Evolutionary conservation across 2,888 invertebrate species (phyloP).

Genomic region (Iselma pallidipennis): DNA sequence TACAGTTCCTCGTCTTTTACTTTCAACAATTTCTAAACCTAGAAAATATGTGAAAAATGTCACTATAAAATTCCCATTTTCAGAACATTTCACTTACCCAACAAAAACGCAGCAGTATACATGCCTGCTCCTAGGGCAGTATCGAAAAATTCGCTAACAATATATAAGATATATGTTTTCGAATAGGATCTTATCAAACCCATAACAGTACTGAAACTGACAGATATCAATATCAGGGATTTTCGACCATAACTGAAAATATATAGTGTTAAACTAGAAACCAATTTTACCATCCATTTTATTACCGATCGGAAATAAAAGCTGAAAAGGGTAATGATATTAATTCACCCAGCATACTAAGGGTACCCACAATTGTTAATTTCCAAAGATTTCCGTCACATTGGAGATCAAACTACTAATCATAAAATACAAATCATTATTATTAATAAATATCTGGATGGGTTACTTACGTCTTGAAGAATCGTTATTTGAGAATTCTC

Average conservation of each 20-base stretch:
- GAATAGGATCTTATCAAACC: constrained; percentile 71
- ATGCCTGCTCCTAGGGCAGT: constrained; percentile 68
- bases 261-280: neutral
- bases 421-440: neutral
- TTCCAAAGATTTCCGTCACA: constrained; percentile 69
- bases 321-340: constrained; percentile 68
- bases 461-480: constrained; percentile 46
- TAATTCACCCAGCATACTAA: constrained; percentile 75
- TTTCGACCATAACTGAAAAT: constrained; percentile 62
- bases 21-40: constrained; percentile 74
- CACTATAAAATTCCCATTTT: too few species aligned
- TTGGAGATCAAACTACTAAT: constrained; percentile 63
- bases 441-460: neutral
- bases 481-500: constrained; percentile 46
- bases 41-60: too few species aligned
- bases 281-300: neutral
- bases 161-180: constrained; percentile 68
- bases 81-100: constrained; percentile 61
- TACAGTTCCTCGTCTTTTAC: constrained; percentile 68
- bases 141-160: constrained; percentile 70
- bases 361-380: constrained; percentile 69
- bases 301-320: constrained; percentile 66
- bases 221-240: constrained; percentile 59
- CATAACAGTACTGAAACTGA: constrained; percentile 63
- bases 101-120: constrained; percentile 70